Evolutionary conservation across 2,888 invertebrate species (phyloP).

Genomic region (Tillus elongatus): DNA sequence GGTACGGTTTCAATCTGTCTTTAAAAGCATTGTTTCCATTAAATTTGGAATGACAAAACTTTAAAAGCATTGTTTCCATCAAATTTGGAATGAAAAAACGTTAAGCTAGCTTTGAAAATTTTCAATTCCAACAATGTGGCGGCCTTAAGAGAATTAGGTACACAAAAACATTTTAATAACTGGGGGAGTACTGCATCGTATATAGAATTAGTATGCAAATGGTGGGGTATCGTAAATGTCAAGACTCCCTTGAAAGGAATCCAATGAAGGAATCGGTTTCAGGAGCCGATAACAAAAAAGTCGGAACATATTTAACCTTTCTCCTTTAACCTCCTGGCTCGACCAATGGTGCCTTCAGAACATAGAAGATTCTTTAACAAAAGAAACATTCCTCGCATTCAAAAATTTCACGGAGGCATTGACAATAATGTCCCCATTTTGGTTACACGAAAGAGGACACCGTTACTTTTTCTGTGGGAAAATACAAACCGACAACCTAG

Average conservation of each 20-base stretch:
- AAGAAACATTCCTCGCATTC: not conserved
- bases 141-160: constrained; percentile 5
- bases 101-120: constrained; percentile 10
- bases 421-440: not conserved
- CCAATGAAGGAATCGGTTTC: not conserved
- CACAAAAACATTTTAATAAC: constrained; percentile 4
- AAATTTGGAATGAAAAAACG: constrained; percentile 5
- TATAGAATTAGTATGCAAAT: not conserved
- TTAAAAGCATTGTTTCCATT: constrained; percentile 4
- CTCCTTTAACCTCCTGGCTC: not conserved
- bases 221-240: constrained; percentile 2
- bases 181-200: constrained; percentile 7
- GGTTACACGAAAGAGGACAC: not conserved
- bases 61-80: constrained; percentile 4
- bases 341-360: not conserved
- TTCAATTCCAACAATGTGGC: constrained; percentile 7
- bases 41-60: constrained; percentile 4
- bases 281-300: constrained; percentile 1
- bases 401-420: not conserved
- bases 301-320: constrained; percentile 3
- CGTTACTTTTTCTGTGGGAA: not conserved
- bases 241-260: not conserved
- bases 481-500: not conserved
- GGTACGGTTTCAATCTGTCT: not conserved
- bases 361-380: not conserved